Base-by-base conservation (phyloP, 2,113 vertebrate species). In the Parus major region DNA sequence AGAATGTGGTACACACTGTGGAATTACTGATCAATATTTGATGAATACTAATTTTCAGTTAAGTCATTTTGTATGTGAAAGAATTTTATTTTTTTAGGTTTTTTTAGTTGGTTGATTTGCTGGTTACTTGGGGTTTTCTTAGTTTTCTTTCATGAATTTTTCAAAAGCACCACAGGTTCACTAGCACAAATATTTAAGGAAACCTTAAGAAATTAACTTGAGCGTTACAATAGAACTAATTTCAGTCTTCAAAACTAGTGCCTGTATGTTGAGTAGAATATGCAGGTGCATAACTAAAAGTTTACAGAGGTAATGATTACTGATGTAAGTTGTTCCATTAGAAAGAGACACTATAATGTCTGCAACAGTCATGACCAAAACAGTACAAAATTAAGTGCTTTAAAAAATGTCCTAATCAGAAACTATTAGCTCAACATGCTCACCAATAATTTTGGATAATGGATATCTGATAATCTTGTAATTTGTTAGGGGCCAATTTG, bases 1-100 rank as follows among this genome's bases (percentile, higher is more conserved):
- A 13, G 13, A 86, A 52, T 33, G 27, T 31, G 7, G 12, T 61
- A 16, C 16, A 15, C 42, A 12, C 4, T 60, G 14, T 21, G 63
- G 79, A 84, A 53, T 36, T 49, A 16, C 12, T 73, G 36, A 78
- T 90, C 39, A 77, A 55, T 94, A 91, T 91, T 84, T 84, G 47
- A 81, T 66, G 4, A 61, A 56, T 50, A 64, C 23, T 63, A 55
- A 60, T 83, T 82, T 69, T 66, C 44, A 55, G 17, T 64, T 25
- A 70, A 88, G 22, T 60, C 1, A 72, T 65, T 28, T 41, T 39
- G 23, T 11, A 75, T 36, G 9, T 22, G 11, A 31, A 49, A 53
- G 11, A 57, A 13, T 0, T 5, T 5, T 22, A 39, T 39, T 39
- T 33, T 9, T 9, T 55, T 36, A 7, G 0, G 2, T n/a, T 63